A percentile compares a stretch with the other conserved stretches of the same genome.
phyloP scores from a whole-genome alignment of 2,888 invertebrate genomes.

The Cephus rjabovi region DNA sequence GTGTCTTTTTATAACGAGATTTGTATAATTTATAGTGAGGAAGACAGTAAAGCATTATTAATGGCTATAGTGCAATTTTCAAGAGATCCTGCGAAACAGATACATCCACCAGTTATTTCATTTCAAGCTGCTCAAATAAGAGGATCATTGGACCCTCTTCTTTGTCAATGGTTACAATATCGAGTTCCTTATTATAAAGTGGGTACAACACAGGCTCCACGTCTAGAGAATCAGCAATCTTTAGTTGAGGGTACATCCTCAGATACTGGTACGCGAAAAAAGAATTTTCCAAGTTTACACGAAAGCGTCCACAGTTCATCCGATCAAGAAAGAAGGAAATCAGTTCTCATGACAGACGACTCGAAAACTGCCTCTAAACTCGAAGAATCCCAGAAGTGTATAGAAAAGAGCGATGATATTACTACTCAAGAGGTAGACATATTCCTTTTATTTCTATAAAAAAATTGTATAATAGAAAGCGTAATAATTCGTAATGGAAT shows the following conservation, averaged over 20 bases:
- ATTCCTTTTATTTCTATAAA: background rate
- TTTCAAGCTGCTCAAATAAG: conserved; percentile 69
- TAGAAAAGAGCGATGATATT: conserved; percentile 9
- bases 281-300: conserved; percentile 59
- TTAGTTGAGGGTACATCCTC: conserved; percentile 51
- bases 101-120: conserved; percentile 68
- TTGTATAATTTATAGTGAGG: conserved; percentile 29
- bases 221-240: conserved; percentile 36
- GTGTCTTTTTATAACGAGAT: conserved; percentile 11
- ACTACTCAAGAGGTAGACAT: conserved; percentile 10
- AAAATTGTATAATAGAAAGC: background rate
- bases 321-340: conserved; percentile 57
- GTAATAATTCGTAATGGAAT: conserved; percentile 30
- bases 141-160: conserved; percentile 74
- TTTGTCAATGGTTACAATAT: conserved; percentile 76
- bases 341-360: conserved; percentile 43
- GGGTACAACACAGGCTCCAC: conserved; percentile 33
- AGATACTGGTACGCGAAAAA: conserved; percentile 52
- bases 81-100: conserved; percentile 60
- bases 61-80: conserved; percentile 66
- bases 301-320: conserved; percentile 64
- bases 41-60: conserved; percentile 45
- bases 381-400: conserved; percentile 35
- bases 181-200: conserved; percentile 55
- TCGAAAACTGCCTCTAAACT: conserved; percentile 40